Evolutionary conservation across 2,888 invertebrate species (phyloP), one percentile per base, ranked within the genome.

Genomic region (Alentia gelatinosa): DNA sequence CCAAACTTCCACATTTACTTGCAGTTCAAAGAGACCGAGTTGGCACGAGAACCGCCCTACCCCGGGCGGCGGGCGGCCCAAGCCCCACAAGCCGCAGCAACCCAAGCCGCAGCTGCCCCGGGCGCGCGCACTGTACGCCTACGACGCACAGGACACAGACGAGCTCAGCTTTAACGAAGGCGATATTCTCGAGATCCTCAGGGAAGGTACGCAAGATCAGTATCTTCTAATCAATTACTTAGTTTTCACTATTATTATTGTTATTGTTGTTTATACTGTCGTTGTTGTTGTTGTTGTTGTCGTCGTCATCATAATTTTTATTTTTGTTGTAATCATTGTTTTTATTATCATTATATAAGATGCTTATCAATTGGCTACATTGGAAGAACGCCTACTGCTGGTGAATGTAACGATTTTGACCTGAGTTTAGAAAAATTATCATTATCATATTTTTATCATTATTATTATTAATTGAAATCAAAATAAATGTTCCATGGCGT

Each of bases 141-240:
- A 97, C 94, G 97, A 97, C 93, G 97, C 97, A 3, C 97, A 97
- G 94, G 97, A 97, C 95, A 96, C 97, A 23, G 97, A 97, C 94
- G 97, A 97, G 94, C 95, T 97, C 9, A 96, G 96, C 89, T 97
- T 97, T 92, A 96, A 96, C 90, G 97, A 97, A 93, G 97, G 97
- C 33, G 97, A 97, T 91, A 94, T 97, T 50, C 96, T 97, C 91
- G 97, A 97, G 92, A 96, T 97, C 86, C 94, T 97, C 30, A 97
- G 91, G 56, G 93, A 93, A 92, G 93, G 93, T 93, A 26, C 91
- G 90, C 68, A 26, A 33, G 19, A 63, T 19, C 37, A 33, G 35
- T 12, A n/a, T n/a, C n/a, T n/a, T n/a, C n/a, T n/a, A n/a, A n/a
- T n/a, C n/a, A n/a, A n/a, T n/a, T n/a, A n/a, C n/a, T n/a, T n/a